Percentiles rank a stretch among this genome's conserved stretches.
These are phyloP conservation scores for Chymomyza amoena DNA, from an alignment of 2,888 invertebrate species.

Conservation along the genomic window DNA sequence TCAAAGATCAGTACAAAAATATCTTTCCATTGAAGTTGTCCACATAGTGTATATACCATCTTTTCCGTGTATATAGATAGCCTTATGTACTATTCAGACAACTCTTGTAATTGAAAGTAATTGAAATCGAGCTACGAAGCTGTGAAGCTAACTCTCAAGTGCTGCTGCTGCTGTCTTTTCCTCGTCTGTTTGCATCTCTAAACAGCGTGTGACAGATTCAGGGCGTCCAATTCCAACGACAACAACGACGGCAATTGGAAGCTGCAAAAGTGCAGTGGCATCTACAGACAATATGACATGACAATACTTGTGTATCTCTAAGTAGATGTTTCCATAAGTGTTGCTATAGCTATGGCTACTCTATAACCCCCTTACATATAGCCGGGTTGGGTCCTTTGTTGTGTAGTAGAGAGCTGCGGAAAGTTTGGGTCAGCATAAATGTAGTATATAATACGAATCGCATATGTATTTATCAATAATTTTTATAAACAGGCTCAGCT, in stretches of 20 bases:
- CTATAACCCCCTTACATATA: conserved; percentile 49
- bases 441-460: too few species aligned
- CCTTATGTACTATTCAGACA: not conserved
- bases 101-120: conserved; percentile 51
- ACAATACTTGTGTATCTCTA: conserved; percentile 18
- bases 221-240: conserved; percentile 17
- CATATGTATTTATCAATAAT: too few species aligned
- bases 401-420: not conserved
- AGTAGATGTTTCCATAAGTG: too few species aligned
- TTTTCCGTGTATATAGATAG: not conserved
- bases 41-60: conserved; percentile 7
- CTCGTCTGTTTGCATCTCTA: conserved; percentile 23
- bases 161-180: conserved; percentile 13
- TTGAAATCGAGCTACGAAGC: conserved; percentile 42
- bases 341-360: conserved; percentile 2
- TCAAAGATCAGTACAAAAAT: not conserved
- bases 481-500: too few species aligned
- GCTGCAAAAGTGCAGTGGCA: conserved; percentile 59
- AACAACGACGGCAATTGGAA: conserved; percentile 44
- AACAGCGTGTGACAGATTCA: conserved; percentile 41
- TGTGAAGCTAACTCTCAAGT: conserved; percentile 11
- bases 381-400: conserved; percentile 5
- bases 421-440: too few species aligned
- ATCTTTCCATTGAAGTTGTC: conserved; percentile 7
- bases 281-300: conserved; percentile 8